Evolutionary conservation across 2,888 invertebrate genomes (phyloP).

Genomic region (Cordilura impudica): DNA sequence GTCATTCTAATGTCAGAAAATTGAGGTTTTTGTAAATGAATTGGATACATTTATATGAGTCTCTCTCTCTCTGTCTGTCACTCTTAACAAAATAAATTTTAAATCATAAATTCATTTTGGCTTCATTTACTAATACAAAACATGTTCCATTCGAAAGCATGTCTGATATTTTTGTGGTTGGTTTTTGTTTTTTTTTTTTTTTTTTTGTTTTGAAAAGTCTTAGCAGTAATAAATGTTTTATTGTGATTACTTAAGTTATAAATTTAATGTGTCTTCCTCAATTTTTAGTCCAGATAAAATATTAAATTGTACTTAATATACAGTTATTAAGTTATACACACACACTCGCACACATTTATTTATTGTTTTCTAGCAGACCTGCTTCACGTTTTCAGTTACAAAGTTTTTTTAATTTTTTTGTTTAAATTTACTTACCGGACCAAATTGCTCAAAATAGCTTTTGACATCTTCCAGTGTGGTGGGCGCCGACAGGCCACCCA

Average conservation of each 20-base stretch:
- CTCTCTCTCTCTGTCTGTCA: background rate
- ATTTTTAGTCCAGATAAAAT: slow-evolving; percentile 9
- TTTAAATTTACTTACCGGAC: slow-evolving; percentile 89
- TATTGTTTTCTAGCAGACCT: background rate
- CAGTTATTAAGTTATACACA: background rate
- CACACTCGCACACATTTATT: background rate
- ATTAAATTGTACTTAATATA: slow-evolving; percentile 34
- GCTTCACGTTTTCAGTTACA: background rate
- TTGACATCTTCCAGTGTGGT: slow-evolving; percentile 99
- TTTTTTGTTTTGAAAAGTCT: slow-evolving; percentile 17
- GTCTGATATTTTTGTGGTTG: background rate
- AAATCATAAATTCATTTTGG: slow-evolving; percentile 37
- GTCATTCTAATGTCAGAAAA: no score
- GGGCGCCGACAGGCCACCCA: slow-evolving; percentile 99
- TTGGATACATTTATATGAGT: background rate
- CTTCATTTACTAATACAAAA: slow-evolving; percentile 23
- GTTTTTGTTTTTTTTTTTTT: background rate
- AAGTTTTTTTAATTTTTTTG: background rate
- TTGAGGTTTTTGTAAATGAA: background rate
- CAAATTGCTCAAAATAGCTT: slow-evolving; percentile 99
- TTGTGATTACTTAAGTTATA: slow-evolving; percentile 40
- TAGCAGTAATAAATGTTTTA: slow-evolving; percentile 42
- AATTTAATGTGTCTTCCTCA: slow-evolving; percentile 27
- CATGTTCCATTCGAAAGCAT: background rate
- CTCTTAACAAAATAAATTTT: slow-evolving; percentile 22